Evolutionary conservation across 2,888 invertebrate genomes (phyloP).

Genomic region (Synergus umbraculus): DNA sequence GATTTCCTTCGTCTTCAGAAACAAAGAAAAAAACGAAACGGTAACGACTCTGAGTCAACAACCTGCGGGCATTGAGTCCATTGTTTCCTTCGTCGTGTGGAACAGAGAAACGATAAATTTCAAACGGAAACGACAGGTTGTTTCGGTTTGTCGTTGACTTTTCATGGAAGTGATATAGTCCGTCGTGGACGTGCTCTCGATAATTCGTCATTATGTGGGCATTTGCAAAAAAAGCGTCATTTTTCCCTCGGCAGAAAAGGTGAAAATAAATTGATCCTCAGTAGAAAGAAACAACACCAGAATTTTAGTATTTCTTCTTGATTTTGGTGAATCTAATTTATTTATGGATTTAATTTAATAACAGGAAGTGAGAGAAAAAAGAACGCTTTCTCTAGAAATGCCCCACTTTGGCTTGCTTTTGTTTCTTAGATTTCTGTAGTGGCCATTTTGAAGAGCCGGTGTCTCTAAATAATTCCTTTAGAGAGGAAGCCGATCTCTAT

Average conservation of each 20-base stretch:
- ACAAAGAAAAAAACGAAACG: conserved; percentile 43
- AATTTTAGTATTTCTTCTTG: too few relatives aligned
- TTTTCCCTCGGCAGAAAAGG: background rate
- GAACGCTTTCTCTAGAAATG: too few relatives aligned
- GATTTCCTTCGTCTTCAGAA: conserved; percentile 38
- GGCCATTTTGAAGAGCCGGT: background rate
- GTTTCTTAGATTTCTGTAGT: background rate
- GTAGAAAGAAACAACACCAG: too few relatives aligned
- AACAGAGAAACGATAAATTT: conserved; percentile 62
- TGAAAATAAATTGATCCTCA: too few relatives aligned
- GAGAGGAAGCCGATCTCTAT: conserved; percentile 66
- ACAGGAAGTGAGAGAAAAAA: too few relatives aligned
- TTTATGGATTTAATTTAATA: too few relatives aligned
- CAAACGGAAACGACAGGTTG: conserved; percentile 64
- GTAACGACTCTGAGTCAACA: conserved; percentile 64
- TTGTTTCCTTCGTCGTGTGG: conserved; percentile 60
- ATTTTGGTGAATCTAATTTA: too few relatives aligned
- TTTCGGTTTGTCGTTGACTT: conserved; percentile 58
- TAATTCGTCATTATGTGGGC: conserved; percentile 12
- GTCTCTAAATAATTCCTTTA: conserved; percentile 48
- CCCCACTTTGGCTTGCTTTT: too few relatives aligned
- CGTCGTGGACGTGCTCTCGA: background rate
- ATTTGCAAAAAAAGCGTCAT: background rate
- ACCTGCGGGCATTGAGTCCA: conserved; percentile 66
- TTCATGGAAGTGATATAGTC: conserved; percentile 63